Conservation (phyloP, 2,113 vertebrate species). For the Noctilio leporinus region DNA sequence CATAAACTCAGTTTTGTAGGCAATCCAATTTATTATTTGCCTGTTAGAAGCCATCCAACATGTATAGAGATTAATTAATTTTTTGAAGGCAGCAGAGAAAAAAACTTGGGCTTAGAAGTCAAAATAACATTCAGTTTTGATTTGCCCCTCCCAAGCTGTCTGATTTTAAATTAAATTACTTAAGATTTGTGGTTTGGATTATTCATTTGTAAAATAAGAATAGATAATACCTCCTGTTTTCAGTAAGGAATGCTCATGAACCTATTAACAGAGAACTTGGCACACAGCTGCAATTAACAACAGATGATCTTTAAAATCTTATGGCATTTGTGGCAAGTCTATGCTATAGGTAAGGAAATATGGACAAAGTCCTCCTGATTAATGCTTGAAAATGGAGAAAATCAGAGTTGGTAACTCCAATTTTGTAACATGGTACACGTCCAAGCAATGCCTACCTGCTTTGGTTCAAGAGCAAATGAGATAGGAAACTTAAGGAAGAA, state of each 20-base stretch:
- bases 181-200: neutral
- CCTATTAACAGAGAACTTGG: neutral
- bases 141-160: neutral
- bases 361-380: neutral
- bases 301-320: neutral
- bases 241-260: neutral
- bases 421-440: neutral
- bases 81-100: neutral
- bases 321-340: neutral
- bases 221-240: neutral
- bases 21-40: constrained; percentile 27
- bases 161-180: constrained; percentile 18
- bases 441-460: neutral
- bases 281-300: neutral
- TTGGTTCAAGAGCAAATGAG: neutral
- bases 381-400: neutral
- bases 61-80: constrained; percentile 26
- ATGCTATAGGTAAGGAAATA: neutral
- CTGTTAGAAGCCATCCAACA: neutral
- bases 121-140: constrained; percentile 15
- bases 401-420: neutral
- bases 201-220: constrained; percentile 26
- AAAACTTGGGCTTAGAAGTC: neutral
- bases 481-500: neutral
- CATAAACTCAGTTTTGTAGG: neutral